These are phyloP conservation scores for Bilobella aurantiaca DNA, from an alignment of 1,140 invertebrate species.

Conservation along the genomic window DNA sequence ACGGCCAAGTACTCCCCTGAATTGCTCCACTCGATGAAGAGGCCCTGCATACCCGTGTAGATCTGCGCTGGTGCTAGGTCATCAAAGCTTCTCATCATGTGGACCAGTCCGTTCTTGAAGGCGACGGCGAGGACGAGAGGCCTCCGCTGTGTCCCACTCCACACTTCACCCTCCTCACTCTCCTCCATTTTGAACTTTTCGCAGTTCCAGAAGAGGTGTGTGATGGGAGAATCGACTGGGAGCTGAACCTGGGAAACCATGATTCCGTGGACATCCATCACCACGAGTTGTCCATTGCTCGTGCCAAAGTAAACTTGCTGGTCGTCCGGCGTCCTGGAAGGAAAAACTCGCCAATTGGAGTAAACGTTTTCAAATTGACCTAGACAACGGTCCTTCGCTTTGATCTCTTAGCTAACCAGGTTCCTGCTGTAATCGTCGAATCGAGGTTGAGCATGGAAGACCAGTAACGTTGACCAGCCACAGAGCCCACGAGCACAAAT, in stretches of 20 bases:
- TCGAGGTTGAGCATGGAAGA: conserved; percentile 92
- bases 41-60: conserved; percentile 50
- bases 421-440: conserved; percentile 84
- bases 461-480: conserved; percentile 95
- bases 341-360: neutral
- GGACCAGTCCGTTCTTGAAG: conserved; percentile 76
- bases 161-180: conserved; percentile 51
- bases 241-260: conserved; percentile 86
- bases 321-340: conserved; percentile 61
- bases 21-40: conserved; percentile 92
- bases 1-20: conserved; percentile 82
- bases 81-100: conserved; percentile 79
- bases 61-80: conserved; percentile 79
- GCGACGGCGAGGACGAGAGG: conserved; percentile 73
- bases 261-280: conserved; percentile 90
- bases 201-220: conserved; percentile 88
- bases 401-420: conserved; percentile 66
- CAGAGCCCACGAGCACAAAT: conserved; percentile 89
- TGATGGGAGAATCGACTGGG: conserved; percentile 62
- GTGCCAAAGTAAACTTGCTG: conserved; percentile 90
- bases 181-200: conserved; percentile 98
- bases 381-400: too few relatives aligned
- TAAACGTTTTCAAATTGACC: too few relatives aligned
- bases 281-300: conserved; percentile 73
- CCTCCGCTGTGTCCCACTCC: conserved; percentile 42